Base-by-base conservation (phyloP, 2,113 vertebrate genomes). In the Trogon surrucura region DNA sequence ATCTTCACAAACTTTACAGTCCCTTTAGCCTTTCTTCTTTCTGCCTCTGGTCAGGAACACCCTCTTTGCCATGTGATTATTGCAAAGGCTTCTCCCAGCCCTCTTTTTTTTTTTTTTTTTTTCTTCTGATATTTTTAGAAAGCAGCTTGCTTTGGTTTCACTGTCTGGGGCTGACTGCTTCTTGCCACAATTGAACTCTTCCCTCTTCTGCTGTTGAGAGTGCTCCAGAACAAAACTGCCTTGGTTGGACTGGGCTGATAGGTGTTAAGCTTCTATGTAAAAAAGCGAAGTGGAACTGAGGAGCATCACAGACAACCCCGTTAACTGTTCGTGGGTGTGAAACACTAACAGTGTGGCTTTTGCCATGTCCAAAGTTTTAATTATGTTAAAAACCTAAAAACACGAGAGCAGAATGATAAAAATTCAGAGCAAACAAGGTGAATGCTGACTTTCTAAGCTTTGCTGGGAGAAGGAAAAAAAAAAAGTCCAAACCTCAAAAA, bases 91-190 rank as follows among this genome's bases (percentile, higher is more conserved):
- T 96, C 96, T 96, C 51, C 72, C 75, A 97, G 90, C 70, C 61
- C 56, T 80, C 10, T 62, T 47, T n/a, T 47, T 72, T 36, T 66
- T 11, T 73, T 60, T 16, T 72, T 69, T 38, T 72, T 88, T n/a
- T 50, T 29, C 6, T 4, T 6, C 61, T 65, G 73, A 2, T 94
- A 95, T 93, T 95, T 97, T 97, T 96, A 96, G 95, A 86, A 95
- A 94, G 70, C 4, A 89, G 41, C 56, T 96, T 93, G 61, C 94
- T 94, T 96, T 86, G 75, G 41, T 96, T 96, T 95, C 34, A 11
- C 62, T 79, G 85, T 79, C 72, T 88, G 91, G 69, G 64, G 57
- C 89, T 92, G 89, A 44, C 61, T 79, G 77, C 29, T 54, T 95
- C 94, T 94, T 86, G 56, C 73, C 85, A 74, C 74, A 90, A 26